Percentiles rank a stretch among this genome's conserved stretches.
These are phyloP conservation scores for Dysmachus trigonus DNA, from an alignment of 2,888 invertebrate species.

Conservation along the genomic window DNA sequence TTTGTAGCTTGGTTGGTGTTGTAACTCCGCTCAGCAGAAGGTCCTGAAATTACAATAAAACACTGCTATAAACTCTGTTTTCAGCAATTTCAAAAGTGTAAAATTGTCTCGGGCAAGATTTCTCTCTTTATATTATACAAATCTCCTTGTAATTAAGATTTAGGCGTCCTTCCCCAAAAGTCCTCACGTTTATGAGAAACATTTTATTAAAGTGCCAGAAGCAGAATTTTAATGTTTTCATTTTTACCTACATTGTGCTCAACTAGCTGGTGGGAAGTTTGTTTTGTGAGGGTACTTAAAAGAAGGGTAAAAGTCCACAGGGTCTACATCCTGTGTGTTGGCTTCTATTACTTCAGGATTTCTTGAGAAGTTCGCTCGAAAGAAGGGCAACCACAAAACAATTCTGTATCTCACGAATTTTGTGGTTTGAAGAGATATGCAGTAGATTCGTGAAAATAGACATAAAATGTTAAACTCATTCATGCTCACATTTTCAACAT, in stretches of 20 bases:
- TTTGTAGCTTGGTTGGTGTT: not conserved
- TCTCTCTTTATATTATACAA: not conserved
- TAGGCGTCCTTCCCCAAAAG: not conserved
- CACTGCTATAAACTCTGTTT: not conserved
- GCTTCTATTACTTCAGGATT: not conserved
- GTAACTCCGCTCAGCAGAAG: slow-evolving; percentile 4
- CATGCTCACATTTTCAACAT: not conserved
- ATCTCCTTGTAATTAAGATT: slow-evolving; percentile 33
- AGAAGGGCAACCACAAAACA: not conserved
- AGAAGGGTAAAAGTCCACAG: not conserved
- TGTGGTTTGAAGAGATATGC: not conserved
- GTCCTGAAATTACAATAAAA: slow-evolving; percentile 16
- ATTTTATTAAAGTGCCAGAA: slow-evolving; percentile 11
- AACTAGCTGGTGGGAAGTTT: not conserved
- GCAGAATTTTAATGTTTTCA: not conserved
- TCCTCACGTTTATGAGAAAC: slow-evolving; percentile 7
- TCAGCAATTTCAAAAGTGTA: not conserved
- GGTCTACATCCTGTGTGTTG: not conserved
- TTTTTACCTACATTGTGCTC: not conserved
- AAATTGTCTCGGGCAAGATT: not conserved
- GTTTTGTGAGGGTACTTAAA: not conserved
- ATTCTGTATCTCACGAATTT: not conserved
- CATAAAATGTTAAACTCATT: not conserved
- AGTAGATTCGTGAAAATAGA: not conserved
- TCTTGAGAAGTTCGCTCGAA: not conserved